Base-by-base conservation (phyloP, 2,888 invertebrate genomes). In the Petrolisthes manimaculis region DNA sequence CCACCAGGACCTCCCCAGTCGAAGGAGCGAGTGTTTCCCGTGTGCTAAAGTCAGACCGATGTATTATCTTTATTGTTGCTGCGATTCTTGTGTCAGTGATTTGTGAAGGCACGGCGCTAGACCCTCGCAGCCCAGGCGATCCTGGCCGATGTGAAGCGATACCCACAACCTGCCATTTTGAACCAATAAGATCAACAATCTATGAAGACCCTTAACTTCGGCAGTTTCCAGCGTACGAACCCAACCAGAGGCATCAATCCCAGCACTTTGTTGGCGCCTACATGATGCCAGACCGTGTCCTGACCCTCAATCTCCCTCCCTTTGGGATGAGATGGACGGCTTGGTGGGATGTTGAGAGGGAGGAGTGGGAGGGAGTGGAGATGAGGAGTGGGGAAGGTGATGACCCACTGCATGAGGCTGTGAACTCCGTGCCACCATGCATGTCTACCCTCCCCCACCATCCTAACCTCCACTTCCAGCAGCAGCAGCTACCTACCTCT, bases 141-240 rank as follows among this genome's bases (percentile, higher is more conserved):
- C 74, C 53, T 24, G 53, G 55, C 54, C 61, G 87, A 87, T 84
- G 78, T 74, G 71, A 87, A 67, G 67, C 74, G 87, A 87, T 71
- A 83, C 55, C 37, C 53, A 37, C 21, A 79, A 86, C 87, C 87
- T 74, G 79, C 87, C 80, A 87, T 87, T 87, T 87, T 87, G 87
- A 84, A 24, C 83, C 87, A 87, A 87, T 87, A 87, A 87, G 83
- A 87, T 87, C 87, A 87, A 87, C 87, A 87, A 87, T 87, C 87
- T 87, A 87, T 87, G 87, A 87, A 87, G 87, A 87, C 87, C 87
- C 87, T 87, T 87, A 87, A 87, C 87, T 87, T 87, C 87, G 87
- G 83, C 87, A 87, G 87, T 84, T 87, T 84, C 24, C 56, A 54
- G 87, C 74, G 87, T 87, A 67, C 87, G 87, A 87, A 87, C 71